Base-by-base conservation (phyloP, 2,888 invertebrate species). In the Troides helena region DNA sequence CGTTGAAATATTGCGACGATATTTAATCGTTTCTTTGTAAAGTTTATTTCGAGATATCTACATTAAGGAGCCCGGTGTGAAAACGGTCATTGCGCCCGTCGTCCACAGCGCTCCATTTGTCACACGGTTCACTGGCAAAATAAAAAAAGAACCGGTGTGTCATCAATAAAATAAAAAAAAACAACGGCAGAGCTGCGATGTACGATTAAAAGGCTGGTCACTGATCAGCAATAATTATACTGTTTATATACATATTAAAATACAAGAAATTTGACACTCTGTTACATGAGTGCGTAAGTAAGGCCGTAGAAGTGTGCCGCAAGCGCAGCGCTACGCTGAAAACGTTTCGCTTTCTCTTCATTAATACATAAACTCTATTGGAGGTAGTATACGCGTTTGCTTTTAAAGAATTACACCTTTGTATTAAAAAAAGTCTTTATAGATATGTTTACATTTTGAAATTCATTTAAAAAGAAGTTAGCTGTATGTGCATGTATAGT, bases 181-280 rank as follows among this genome's bases (percentile, higher is more conserved):
- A 53, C 76, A 70, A 72, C 67, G 64, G 67, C 71, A 60, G 36
- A 74, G 74, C 74, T 70, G 69, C 69, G 59, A 71, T 73, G 71
- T 74, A 72, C 74, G 72, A 78, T 79, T 79, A 79, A 84, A 84
- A 85, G 85, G 80, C 83, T 80, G 87, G 87, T 14, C 87, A 82
- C 76, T 80, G 85, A 83, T 86, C 86, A 82, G 65, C 72, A 75
- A 80, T 82, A 82, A 56, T 21, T 56, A 14, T 21, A 56, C 10
- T n/a, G 21, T 77, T 78, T 81, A 14, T 74, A 74, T 74, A 79
- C 80, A 80, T 79, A 76, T 81, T 84, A 81, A 84, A 83, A 81
- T 73, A 75, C 72, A 78, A 80, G 76, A 79, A 81, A 79, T 80
- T 78, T 75, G 77, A 72, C 71, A 73, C 73, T 80, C 77, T 74